A percentile compares a stretch with the other conserved stretches of the same genome.
These are phyloP conservation scores for Hydropsyche betteni DNA, from an alignment of 2,888 invertebrate genomes.

Conservation along the genomic window DNA sequence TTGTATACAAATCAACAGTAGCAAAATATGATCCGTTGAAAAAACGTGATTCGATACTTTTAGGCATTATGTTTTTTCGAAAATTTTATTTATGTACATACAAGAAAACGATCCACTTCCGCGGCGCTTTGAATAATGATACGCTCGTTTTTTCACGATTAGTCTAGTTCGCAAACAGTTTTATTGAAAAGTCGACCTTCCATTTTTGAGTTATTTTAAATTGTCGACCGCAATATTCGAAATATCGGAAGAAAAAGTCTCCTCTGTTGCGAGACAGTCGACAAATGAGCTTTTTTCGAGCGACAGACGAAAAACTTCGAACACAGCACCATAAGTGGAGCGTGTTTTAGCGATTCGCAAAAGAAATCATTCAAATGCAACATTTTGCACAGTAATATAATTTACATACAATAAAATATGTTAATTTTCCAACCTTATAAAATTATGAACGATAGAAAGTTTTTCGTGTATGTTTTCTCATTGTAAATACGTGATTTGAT, in stretches of 20 bases:
- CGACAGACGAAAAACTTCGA: background rate
- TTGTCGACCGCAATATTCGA: constrained; percentile 10
- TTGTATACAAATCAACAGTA: background rate
- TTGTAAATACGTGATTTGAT: no score
- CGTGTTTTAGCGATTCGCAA: background rate
- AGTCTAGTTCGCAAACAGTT: background rate
- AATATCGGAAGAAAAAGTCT: background rate
- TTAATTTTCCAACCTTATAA: no score
- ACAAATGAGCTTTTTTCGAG: constrained; percentile 14
- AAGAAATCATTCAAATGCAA: background rate
- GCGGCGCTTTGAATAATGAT: background rate
- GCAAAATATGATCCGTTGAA: background rate
- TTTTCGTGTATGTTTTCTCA: no score
- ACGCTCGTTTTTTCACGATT: constrained; percentile 5
- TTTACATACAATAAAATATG: constrained; percentile 4
- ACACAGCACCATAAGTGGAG: background rate
- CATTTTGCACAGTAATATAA: background rate
- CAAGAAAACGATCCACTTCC: constrained; percentile 18
- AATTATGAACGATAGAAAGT: no score
- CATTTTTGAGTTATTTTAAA: constrained; percentile 4
- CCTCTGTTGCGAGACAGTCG: background rate
- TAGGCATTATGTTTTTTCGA: background rate
- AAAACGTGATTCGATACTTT: constrained; percentile 18
- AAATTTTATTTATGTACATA: background rate
- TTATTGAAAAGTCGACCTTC: background rate